These are phyloP conservation scores for Anarhynchus alexandrinus DNA, from an alignment of 2,113 vertebrate genomes.

Conservation along the genomic window DNA sequence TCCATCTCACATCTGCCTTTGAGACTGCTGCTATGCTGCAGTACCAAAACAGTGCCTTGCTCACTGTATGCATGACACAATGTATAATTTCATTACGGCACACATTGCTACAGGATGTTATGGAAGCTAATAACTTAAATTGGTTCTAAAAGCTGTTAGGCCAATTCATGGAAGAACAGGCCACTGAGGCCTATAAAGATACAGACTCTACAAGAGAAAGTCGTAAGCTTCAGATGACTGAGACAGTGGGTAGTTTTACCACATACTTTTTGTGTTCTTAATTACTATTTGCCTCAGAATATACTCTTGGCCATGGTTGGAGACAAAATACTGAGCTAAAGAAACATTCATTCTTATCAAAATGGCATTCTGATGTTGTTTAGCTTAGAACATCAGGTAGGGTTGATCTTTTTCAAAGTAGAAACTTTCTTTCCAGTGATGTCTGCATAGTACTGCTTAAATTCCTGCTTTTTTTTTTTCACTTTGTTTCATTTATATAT, in stretches of 20 bases:
- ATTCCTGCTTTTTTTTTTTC: rapidly evolving
- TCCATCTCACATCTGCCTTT: not conserved
- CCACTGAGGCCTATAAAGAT: not conserved
- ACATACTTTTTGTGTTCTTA: not conserved
- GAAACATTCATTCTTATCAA: not conserved
- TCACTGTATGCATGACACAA: too few species aligned
- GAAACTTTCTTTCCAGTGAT: not conserved
- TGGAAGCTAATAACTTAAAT: not conserved
- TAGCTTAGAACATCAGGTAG: not conserved
- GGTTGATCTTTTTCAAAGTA: not conserved
- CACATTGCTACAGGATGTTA: not conserved
- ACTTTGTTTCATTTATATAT: not conserved
- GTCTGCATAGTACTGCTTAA: not conserved
- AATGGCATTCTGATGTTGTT: not conserved
- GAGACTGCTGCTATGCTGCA: not conserved
- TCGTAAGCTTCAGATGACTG: not conserved
- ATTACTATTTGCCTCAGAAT: not conserved
- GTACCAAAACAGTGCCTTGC: not conserved
- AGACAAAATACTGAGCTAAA: not conserved
- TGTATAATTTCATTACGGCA: not conserved
- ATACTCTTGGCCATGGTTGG: not conserved
- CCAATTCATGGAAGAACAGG: not conserved
- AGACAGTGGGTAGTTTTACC: not conserved
- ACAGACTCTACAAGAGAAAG: not conserved
- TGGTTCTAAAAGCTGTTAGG: not conserved